These are phyloP conservation scores for Sterrhoptilus dennistouni DNA, from an alignment of 2,113 vertebrate genomes.

Conservation along the genomic window DNA sequence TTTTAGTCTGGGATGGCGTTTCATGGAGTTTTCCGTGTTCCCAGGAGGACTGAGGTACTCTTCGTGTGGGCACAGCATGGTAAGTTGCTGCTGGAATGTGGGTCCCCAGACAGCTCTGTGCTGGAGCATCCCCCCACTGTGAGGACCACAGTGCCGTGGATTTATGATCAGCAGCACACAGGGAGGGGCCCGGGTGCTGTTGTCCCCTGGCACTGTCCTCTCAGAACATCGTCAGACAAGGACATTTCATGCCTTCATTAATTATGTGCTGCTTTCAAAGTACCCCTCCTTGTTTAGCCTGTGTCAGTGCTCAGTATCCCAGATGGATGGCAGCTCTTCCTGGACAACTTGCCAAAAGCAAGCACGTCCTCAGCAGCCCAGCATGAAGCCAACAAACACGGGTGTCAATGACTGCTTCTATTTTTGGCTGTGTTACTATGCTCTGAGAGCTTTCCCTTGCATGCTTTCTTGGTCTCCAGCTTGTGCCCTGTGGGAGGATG, in stretches of 20 bases:
- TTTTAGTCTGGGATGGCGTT: neutral
- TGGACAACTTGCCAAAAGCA: neutral
- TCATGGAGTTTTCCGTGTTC: neutral
- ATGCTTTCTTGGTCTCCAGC: neutral
- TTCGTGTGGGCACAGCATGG: neutral
- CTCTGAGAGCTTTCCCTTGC: neutral
- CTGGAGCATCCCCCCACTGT: neutral
- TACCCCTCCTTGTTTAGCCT: neutral
- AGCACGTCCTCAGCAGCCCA: neutral
- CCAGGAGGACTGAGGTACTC: rapidly evolving
- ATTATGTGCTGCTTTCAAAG: neutral
- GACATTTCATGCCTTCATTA: neutral
- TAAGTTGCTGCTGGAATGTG: neutral
- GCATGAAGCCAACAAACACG: neutral
- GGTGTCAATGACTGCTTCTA: neutral
- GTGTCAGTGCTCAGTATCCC: neutral
- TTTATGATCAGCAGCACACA: neutral
- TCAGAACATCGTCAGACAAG: neutral
- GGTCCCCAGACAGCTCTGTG: neutral
- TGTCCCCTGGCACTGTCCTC: neutral
- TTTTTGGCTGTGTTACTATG: conserved; percentile 2
- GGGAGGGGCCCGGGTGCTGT: rapidly evolving
- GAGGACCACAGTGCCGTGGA: rapidly evolving
- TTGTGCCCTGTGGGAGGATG: rapidly evolving
- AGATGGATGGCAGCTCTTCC: neutral